Evolutionary conservation across 2,888 invertebrate species (phyloP).

Genomic region (Hofmannophila pseudospretella): DNA sequence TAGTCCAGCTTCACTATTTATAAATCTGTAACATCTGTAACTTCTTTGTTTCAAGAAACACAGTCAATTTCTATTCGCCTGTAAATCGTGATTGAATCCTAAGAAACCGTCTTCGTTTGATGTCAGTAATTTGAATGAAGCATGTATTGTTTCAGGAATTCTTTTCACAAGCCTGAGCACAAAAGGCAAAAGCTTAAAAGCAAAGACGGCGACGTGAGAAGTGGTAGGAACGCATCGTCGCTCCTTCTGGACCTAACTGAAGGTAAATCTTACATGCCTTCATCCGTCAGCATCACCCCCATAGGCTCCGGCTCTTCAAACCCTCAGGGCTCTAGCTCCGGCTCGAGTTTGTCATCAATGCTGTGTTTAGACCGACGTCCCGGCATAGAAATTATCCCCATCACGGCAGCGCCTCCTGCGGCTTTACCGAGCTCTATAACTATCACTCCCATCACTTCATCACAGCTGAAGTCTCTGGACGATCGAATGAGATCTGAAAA

Average conservation of each 20-base stretch:
- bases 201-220: conserved; percentile 69
- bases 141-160: conserved; percentile 59
- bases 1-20: too few species aligned
- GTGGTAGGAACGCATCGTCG: conserved; percentile 52
- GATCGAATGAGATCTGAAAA: conserved; percentile 67
- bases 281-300: conserved; percentile 73
- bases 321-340: conserved; percentile 81
- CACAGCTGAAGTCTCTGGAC: conserved; percentile 71
- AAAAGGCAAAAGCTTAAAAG: conserved; percentile 80
- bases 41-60: too few species aligned
- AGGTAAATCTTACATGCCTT: conserved; percentile 71
- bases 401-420: conserved; percentile 80
- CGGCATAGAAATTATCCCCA: conserved; percentile 92
- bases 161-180: conserved; percentile 77
- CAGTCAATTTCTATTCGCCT: too few species aligned
- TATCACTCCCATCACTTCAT: conserved; percentile 87
- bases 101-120: too few species aligned
- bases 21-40: too few species aligned
- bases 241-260: conserved; percentile 76
- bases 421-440: conserved; percentile 89
- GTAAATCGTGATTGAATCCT: too few species aligned
- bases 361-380: conserved; percentile 83
- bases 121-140: too few species aligned
- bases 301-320: conserved; percentile 71
- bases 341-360: conserved; percentile 76